Evolutionary conservation across 2,888 invertebrate genomes (phyloP).

Genomic region (Linyphia triangularis): DNA sequence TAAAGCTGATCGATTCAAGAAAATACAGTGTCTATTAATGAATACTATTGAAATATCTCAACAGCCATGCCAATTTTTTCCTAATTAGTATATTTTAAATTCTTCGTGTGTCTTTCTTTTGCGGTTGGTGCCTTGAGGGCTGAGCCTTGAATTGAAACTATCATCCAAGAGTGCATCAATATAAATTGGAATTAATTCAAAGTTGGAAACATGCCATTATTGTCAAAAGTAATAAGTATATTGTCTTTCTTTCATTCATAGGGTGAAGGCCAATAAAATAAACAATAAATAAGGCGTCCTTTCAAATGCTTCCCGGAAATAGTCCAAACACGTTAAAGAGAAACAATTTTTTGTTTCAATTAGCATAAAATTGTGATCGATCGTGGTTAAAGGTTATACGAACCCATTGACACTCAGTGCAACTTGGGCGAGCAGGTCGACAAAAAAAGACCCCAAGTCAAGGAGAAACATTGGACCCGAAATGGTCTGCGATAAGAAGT

Average conservation of each 20-base stretch:
- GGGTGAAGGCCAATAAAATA: neutral
- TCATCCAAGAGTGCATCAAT: neutral
- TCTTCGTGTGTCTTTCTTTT: no score
- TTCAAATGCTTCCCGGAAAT: conserved; percentile 18
- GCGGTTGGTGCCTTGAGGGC: neutral
- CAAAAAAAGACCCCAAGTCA: neutral
- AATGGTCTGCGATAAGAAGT: neutral
- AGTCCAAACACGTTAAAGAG: neutral
- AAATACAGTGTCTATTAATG: no score
- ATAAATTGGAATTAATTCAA: neutral
- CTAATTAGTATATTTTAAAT: no score
- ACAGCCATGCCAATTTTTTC: no score
- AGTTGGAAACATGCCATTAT: neutral
- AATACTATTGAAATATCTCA: no score
- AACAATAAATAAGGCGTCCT: neutral
- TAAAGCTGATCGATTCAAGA: no score
- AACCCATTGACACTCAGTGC: conserved; percentile 17
- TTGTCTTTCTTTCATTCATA: neutral
- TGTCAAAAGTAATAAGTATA: neutral
- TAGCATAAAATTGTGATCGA: conserved; percentile 31
- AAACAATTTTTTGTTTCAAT: conserved; percentile 17
- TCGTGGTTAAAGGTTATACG: neutral
- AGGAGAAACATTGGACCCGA: conserved; percentile 15
- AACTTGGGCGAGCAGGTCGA: neutral
- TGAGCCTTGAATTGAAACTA: neutral